Percentiles rank a stretch among this genome's conserved stretches.
phyloP scores from a whole-genome alignment of 92 coral and sea anemone genomes.

The Actinostola sp. region DNA sequence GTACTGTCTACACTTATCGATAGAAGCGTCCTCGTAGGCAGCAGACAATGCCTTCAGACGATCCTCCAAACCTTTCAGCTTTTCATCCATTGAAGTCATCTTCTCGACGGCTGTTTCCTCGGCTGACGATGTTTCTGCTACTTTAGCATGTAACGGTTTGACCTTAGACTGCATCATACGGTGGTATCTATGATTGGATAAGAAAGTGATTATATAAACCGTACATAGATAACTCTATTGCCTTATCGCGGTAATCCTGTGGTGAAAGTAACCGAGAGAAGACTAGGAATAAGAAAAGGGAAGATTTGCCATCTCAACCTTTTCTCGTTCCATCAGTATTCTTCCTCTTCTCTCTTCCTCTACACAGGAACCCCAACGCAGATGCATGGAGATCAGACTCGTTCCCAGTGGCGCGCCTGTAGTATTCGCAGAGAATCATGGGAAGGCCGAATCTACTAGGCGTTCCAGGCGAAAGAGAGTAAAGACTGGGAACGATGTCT shows the following conservation, averaged over 20 bases:
- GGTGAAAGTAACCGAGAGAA: no score
- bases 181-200: conserved; percentile 92
- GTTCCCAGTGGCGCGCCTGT: no score
- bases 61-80: conserved; percentile 82
- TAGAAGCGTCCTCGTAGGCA: conserved; percentile 96
- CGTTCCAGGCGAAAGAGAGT: neutral
- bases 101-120: conserved; percentile 87
- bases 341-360: neutral
- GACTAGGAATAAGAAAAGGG: no score
- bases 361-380: neutral
- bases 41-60: conserved; percentile 82
- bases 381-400: no score
- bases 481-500: neutral
- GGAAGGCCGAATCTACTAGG: neutral
- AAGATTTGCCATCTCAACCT: no score
- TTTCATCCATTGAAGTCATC: conserved; percentile 74
- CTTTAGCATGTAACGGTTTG: conserved; percentile 91
- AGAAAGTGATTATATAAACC: no score
- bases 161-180: conserved; percentile 98
- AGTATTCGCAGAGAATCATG: neutral
- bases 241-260: no score
- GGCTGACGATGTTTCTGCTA: conserved; percentile 90
- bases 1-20: conserved; percentile 92
- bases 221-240: no score
- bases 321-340: no score